Evolutionary conservation across 2,888 invertebrate species (phyloP), one percentile per base, ranked within the genome.

Genomic region (Druceiella hillmani): DNA sequence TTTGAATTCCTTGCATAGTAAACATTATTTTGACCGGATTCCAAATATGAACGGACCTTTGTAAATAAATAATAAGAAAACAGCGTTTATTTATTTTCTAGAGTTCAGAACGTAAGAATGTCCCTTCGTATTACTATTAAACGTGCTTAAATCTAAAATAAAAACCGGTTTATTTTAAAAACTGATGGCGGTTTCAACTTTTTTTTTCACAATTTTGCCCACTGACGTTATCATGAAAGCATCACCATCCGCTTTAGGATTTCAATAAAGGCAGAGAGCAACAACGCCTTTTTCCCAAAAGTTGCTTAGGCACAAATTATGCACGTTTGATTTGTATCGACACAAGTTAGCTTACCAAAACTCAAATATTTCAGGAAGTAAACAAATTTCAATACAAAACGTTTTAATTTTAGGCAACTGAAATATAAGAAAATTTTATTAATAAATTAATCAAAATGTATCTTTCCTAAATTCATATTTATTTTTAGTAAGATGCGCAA

Each of bases 221-320:
- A 33, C 34, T 33, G 38, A 41, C 41, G 30, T 31, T 39, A 34
- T 39, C 33, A 17, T 33, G 29, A 40, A 31, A 38, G 41, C 33
- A 38, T 38, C 29, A 33, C 33, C 33, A 34, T 33, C 33, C 13
- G 3, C 13, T 22, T 33, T 33, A 20, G 24, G 24, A 38, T 33
- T 34, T 34, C 38, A 33, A 26, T 38, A 38, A 39, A 38, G 33
- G 33, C 33, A 33, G 30, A 39, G 24, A 41, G 41, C 33, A 41
- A 41, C 38, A 38, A 33, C 38, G 26, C 25, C 41, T 30, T 38
- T 41, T 41, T 39, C 38, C 38, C 34, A 33, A 33, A 41, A 41
- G 39, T 41, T 39, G 34, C 39, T 41, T 39, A 42, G 34, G 41
- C 38, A 35, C 34, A 39, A 42, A 38, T 41, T 41, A 41, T 33